Conservation (phyloP, 2,797 vertebrate species). For the Holocentrus rufus region DNA sequence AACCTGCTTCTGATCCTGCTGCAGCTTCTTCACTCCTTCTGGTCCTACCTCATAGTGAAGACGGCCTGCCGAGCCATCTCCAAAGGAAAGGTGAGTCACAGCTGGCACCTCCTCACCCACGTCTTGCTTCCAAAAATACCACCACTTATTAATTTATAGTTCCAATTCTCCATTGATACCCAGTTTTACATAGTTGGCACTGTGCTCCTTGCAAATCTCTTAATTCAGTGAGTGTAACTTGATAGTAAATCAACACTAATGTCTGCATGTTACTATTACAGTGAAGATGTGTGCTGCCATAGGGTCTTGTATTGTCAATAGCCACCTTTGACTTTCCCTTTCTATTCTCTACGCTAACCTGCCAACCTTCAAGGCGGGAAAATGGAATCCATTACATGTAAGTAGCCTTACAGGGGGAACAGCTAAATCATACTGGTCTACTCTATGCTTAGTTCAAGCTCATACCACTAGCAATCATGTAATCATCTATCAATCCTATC, state of each 20-base stretch:
- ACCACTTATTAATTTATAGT: background rate
- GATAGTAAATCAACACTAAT: background rate
- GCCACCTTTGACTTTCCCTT: slow-evolving; percentile 73
- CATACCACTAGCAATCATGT: background rate
- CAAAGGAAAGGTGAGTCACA: slow-evolving; percentile 93
- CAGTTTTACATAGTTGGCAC: slow-evolving; percentile 9
- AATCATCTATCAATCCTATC: slow-evolving; percentile 8
- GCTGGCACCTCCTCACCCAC: background rate
- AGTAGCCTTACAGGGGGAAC: slow-evolving; percentile 76
- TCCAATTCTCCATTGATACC: slow-evolving; percentile 27
- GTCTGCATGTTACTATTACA: background rate
- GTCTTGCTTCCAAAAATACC: background rate
- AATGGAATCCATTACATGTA: slow-evolving; percentile 99
- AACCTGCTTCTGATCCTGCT: slow-evolving; percentile 90
- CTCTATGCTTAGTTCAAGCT: slow-evolving; percentile 12
- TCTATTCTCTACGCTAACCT: slow-evolving; percentile 81
- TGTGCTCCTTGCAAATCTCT: slow-evolving; percentile 10
- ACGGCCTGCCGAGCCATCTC: slow-evolving; percentile 92
- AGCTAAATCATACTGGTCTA: background rate
- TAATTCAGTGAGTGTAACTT: slow-evolving; percentile 5
- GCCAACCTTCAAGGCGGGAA: slow-evolving; percentile 89
- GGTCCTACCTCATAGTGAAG: slow-evolving; percentile 97
- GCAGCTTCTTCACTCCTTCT: slow-evolving; percentile 93
- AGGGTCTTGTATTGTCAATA: slow-evolving; percentile 14
- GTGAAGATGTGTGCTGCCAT: slow-evolving; percentile 12